Conservation (phyloP, 2,888 invertebrate genomes). For the Odiellus spinosus region DNA sequence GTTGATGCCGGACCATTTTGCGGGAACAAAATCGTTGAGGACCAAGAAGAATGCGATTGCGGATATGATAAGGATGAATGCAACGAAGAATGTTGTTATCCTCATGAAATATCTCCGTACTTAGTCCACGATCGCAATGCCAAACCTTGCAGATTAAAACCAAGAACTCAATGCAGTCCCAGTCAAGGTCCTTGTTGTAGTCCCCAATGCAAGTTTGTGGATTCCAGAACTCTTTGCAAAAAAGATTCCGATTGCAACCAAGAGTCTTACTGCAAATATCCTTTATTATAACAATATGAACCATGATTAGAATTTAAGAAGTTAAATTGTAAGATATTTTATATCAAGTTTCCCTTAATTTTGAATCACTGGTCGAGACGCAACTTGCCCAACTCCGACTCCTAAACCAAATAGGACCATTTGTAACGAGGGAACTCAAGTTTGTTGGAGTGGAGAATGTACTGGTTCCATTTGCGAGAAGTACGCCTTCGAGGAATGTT, state of each 20-base stretch:
- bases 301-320: no score
- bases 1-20: conserved; percentile 90
- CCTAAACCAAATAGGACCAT: conserved; percentile 71
- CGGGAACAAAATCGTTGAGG: conserved; percentile 96
- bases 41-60: conserved; percentile 94
- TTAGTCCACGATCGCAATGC: conserved; percentile 14
- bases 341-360: no score
- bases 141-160: conserved; percentile 21
- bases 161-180: conserved; percentile 53
- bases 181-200: conserved; percentile 96
- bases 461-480: conserved; percentile 86
- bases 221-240: conserved; percentile 33
- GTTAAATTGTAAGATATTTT: no score
- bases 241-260: conserved; percentile 58
- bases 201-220: conserved; percentile 58
- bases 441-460: conserved; percentile 58
- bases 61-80: conserved; percentile 87
- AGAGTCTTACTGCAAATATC: conserved; percentile 61
- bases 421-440: conserved; percentile 77
- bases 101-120: conserved; percentile 39
- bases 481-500: conserved; percentile 89
- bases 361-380: conserved; percentile 48
- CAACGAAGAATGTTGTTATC: conserved; percentile 67
- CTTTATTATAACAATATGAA: conserved; percentile 25
- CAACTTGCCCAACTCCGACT: conserved; percentile 70